Evolutionary conservation across 2,888 invertebrate species (phyloP), one percentile per base, ranked within the genome.

Genomic region (Sinodicranocentrus sp.): DNA sequence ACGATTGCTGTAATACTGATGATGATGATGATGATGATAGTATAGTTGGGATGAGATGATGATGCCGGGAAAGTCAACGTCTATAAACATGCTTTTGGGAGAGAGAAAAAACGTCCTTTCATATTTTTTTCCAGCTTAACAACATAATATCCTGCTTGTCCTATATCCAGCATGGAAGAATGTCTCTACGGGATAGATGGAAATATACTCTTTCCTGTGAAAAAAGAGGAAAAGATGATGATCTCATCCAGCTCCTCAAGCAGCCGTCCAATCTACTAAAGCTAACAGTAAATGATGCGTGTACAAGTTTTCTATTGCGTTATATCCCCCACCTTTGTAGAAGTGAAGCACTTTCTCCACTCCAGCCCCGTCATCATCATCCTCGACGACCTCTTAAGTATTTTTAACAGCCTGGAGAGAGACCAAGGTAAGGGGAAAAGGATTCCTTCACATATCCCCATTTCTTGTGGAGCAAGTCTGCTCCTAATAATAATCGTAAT

Each of bases 201-300:
- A 15, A 6, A n/a, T 10, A 52, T 19, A 52, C n/a, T 17, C 19
- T 52, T 52, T 17, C 48, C 48, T 52, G 1, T 1, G 17, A 48
- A 48, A 21, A 23, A 57, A 23, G 75, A 63, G 23, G 75, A 48
- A 33, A 67, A 17, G 52, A 67, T 76, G 65, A 67, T 67, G 76
- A 65, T 59, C 1, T 52, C 23, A 39, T 25, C 44, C 39, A 59
- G 10, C 39, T 48, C 26, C 15, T 70, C 70, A 26, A 28, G 17
- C n/a, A 63, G 19, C 6, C 17, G 10, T 25, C 63, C 19, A 57
- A 28, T 63, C 25, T 10, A 48, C 77, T 39, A 21, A 25, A 21
- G 71, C 39, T 79, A 71, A 78, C 68, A 59, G 61, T 79, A 79
- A 71, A 79, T 79, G 79, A 79, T 79, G 71, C 79, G 63, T 79